Evolutionary conservation across 1,140 invertebrate species (phyloP).

Genomic region (Hycleus phaleratus): DNA sequence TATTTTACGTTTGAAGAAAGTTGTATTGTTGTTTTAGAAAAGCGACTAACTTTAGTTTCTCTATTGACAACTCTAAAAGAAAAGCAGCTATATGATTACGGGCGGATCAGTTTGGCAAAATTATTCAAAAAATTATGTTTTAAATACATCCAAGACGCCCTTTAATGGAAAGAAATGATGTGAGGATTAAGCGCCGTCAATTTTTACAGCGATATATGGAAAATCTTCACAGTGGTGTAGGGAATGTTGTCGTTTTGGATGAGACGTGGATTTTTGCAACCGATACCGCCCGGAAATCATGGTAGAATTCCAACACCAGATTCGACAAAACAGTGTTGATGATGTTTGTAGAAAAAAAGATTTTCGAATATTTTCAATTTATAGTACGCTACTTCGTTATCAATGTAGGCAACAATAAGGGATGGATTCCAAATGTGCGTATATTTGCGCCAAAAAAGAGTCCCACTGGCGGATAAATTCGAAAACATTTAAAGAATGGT

Average conservation of each 20-base stretch:
- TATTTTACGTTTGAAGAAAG: too few relatives aligned
- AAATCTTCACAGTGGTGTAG: not conserved
- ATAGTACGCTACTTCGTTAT: not conserved
- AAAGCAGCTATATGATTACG: too few relatives aligned
- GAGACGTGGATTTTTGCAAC: slow-evolving; percentile 2
- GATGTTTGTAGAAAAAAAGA: not conserved
- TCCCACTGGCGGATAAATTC: not conserved
- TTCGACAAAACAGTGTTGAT: not conserved
- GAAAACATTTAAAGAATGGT: not conserved
- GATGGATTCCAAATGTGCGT: not conserved
- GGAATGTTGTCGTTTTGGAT: not conserved
- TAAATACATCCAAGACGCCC: not conserved
- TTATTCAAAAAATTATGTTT: not conserved
- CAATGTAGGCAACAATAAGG: not conserved
- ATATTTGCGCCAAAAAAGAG: not conserved
- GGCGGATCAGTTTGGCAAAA: not conserved
- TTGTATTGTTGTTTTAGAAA: too few relatives aligned
- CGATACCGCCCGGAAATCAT: not conserved
- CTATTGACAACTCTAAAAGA: too few relatives aligned
- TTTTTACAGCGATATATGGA: not conserved
- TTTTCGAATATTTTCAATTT: not conserved
- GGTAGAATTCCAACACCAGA: not conserved
- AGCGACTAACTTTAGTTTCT: too few relatives aligned
- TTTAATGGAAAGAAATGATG: not conserved
- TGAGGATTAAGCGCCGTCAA: not conserved